phyloP scores from a whole-genome alignment of 2,888 invertebrate genomes.

The Malachius bipustulatus region DNA sequence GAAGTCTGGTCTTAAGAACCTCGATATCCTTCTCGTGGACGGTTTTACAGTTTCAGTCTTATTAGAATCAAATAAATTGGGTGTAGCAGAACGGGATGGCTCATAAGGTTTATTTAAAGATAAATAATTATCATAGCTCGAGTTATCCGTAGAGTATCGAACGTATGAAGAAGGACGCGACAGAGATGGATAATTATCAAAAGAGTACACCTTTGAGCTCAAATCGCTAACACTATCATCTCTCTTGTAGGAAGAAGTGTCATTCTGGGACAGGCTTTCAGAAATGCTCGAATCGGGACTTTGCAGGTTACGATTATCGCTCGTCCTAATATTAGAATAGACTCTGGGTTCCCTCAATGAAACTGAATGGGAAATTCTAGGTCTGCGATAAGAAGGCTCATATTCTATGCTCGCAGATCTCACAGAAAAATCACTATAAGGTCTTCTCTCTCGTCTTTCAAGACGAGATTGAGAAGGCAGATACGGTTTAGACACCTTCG shows the following conservation, averaged over 20 bases:
- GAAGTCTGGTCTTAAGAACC: slow-evolving; percentile 69
- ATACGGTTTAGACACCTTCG: slow-evolving; percentile 22
- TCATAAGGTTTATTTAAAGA: slow-evolving; percentile 21
- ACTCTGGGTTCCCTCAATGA: slow-evolving; percentile 25
- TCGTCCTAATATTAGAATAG: slow-evolving; percentile 18
- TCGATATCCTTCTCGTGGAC: slow-evolving; percentile 47
- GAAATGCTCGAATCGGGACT: slow-evolving; percentile 33
- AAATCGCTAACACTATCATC: slow-evolving; percentile 21
- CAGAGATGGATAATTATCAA: slow-evolving; percentile 20
- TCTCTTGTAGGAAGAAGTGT: slow-evolving; percentile 20
- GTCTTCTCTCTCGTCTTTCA: slow-evolving; percentile 18
- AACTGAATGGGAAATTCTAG: slow-evolving; percentile 23
- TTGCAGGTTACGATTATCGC: slow-evolving; percentile 17
- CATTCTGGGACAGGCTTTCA: slow-evolving; percentile 25
- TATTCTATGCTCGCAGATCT: slow-evolving; percentile 26
- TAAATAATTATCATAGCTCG: slow-evolving; percentile 18
- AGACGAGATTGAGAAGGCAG: slow-evolving; percentile 21
- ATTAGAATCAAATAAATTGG: slow-evolving; percentile 24
- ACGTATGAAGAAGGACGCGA: slow-evolving; percentile 24
- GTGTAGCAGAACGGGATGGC: slow-evolving; percentile 15
- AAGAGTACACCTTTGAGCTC: slow-evolving; percentile 12
- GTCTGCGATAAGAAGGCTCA: slow-evolving; percentile 23
- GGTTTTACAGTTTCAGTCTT: slow-evolving; percentile 28
- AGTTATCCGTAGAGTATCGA: slow-evolving; percentile 24
- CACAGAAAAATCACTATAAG: slow-evolving; percentile 21